Evolutionary conservation across 1,140 invertebrate species (phyloP), one percentile per base, ranked within the genome.

Genomic region (Cotesia glomerata): DNA sequence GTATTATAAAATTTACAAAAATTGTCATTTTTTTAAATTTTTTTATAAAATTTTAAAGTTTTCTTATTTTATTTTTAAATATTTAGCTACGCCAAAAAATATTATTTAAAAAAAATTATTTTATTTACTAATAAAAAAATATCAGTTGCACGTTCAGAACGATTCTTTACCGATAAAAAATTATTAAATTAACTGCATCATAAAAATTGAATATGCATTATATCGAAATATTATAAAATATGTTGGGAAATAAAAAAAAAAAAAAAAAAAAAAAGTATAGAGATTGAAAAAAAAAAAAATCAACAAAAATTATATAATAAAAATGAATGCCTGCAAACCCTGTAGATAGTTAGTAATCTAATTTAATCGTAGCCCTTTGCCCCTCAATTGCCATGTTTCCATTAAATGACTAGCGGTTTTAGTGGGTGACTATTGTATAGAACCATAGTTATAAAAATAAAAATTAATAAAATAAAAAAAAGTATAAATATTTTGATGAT

Each of bases 361-460:
- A 77, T 72, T 69, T 61, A 76, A 71, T 72, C 45, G 14, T 66
- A 65, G 64, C 39, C 35, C 49, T 39, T 45, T 45, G 39, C 59
- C 59, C 18, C 4, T 35, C 8, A 54, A 67, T 68, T 67, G 64
- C 71, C 56, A 72, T 72, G 61, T 69, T 65, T 73, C 59, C 65
- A 73, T 73, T 71, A 78, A 77, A 76, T 73, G 73, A 80, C 67
- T 76, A 73, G 76, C 77, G 73, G 76, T 79, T 76, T 76, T 75
- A 72, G 73, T 77, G 78, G 71, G 78, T 80, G 76, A 78, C 54
- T 63, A 35, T 66, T 56, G 39, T 54, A 18, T 49, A 63, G 49
- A 61, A 45, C 32, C 66, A 62, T 67, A 26, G 8, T 58, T 26
- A 68, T 68, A 14, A 56, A 56, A 16, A 62, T 35, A 35, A 36